Evolutionary conservation across 2,888 invertebrate species (phyloP).

Genomic region (Drosophila borborema): DNA sequence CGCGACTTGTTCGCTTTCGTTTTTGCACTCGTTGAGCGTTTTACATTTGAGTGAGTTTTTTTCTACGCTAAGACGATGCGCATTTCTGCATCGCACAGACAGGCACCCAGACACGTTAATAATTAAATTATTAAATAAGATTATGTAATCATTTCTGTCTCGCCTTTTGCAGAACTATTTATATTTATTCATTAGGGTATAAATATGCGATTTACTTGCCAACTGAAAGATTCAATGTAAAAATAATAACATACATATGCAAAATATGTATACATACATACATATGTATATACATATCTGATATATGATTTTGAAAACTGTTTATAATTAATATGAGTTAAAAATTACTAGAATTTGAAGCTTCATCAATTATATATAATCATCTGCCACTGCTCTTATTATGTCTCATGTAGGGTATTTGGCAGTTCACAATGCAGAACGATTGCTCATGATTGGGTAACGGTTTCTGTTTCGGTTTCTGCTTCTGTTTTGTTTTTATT

Average conservation of each 20-base stretch:
- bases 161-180: neutral
- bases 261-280: too few relatives aligned
- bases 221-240: neutral
- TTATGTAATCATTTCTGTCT: neutral
- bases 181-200: neutral
- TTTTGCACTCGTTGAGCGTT: conserved; percentile 35
- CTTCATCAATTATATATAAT: neutral
- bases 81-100: conserved; percentile 3
- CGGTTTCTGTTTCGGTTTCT: conserved; percentile 4
- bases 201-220: neutral
- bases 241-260: neutral
- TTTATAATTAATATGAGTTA: neutral
- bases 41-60: conserved; percentile 41
- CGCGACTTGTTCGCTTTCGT: conserved; percentile 28
- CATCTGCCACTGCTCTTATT: neutral
- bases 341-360: neutral
- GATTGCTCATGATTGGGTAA: neutral
- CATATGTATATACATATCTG: neutral
- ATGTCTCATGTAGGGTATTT: conserved; percentile 16
- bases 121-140: conserved; percentile 7
- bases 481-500: neutral
- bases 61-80: neutral
- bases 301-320: neutral
- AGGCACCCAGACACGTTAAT: conserved; percentile 1
- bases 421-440: neutral